Percentiles rank a stretch among this genome's conserved stretches.
Evolutionary conservation across 2,888 invertebrate genomes (phyloP).

Genomic region (Cordilura impudica): DNA sequence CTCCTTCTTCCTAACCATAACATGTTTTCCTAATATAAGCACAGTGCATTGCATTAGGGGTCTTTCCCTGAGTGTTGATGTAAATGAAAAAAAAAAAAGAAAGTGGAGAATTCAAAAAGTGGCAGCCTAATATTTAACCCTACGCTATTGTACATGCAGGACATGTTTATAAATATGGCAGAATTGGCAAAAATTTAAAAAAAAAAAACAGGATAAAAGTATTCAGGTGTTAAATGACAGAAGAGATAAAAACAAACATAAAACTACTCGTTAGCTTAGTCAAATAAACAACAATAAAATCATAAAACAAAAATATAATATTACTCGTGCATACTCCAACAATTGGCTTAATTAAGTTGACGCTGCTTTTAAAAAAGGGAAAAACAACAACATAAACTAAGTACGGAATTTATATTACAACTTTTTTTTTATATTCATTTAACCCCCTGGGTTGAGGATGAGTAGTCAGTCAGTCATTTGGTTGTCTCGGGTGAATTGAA

Average conservation of each 20-base stretch:
- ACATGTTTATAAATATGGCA: conserved; percentile 17
- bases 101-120: not conserved
- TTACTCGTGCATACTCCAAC: no score
- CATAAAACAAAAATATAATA: conserved; percentile 43
- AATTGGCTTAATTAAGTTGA: conserved; percentile 57
- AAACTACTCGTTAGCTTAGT: conserved; percentile 15
- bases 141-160: not conserved
- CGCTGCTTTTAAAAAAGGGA: conserved; percentile 20
- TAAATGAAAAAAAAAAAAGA: no score
- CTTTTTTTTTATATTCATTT: conserved; percentile 12
- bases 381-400: no score
- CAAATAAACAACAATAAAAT: not conserved
- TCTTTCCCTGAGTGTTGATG: no score
- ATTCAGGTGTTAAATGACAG: conserved; percentile 59
- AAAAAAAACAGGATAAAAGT: conserved; percentile 21
- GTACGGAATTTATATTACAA: not conserved
- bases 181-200: not conserved
- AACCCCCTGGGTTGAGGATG: conserved; percentile 8
- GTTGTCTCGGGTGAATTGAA: not conserved
- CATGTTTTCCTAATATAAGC: no score
- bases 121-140: not conserved
- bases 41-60: no score
- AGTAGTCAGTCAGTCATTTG: not conserved
- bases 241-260: not conserved
- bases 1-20: no score